Percentiles rank a stretch among this genome's conserved stretches.
Evolutionary conservation across 2,888 invertebrate genomes (phyloP).

Genomic region (Xylophagus ater): DNA sequence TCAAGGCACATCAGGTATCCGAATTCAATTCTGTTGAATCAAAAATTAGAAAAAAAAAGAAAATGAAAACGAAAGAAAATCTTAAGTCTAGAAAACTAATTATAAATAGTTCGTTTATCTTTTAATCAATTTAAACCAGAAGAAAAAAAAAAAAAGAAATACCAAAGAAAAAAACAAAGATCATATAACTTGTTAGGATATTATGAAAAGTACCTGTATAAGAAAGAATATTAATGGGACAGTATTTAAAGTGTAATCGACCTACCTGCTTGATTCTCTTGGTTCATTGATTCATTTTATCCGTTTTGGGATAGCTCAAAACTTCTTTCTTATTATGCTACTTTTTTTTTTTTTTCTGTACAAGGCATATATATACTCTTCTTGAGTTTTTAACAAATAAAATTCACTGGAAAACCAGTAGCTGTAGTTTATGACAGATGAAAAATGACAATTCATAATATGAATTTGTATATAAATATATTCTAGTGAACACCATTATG

Average conservation of each 20-base stretch:
- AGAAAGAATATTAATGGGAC: slow-evolving; percentile 16
- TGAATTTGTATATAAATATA: too few species aligned
- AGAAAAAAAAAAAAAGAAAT: slow-evolving; percentile 9
- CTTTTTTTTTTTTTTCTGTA: too few species aligned
- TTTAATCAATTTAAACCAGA: slow-evolving; percentile 1
- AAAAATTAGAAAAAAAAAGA: too few species aligned
- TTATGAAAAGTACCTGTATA: slow-evolving; percentile 15
- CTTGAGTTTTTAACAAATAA: too few species aligned
- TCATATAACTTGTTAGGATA: not conserved
- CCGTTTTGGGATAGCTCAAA: slow-evolving; percentile 8
- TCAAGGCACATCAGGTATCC: too few species aligned
- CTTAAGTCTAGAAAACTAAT: too few species aligned
- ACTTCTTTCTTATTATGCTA: too few species aligned
- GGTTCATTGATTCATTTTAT: slow-evolving; percentile 8
- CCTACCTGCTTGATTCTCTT: slow-evolving; percentile 13
- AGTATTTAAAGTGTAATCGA: slow-evolving; percentile 5
- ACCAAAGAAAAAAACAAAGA: slow-evolving; percentile 8
- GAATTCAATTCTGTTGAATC: too few species aligned
- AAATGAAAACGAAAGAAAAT: too few species aligned
- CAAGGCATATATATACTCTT: too few species aligned
- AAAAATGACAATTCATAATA: slow-evolving; percentile 28
- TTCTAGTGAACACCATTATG: too few species aligned
- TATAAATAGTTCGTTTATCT: too few species aligned
- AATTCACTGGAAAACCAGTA: slow-evolving; percentile 26
- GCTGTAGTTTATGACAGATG: slow-evolving; percentile 26